Conservation (phyloP, 2,888 invertebrate genomes). For the Laspeyria flexula region DNA sequence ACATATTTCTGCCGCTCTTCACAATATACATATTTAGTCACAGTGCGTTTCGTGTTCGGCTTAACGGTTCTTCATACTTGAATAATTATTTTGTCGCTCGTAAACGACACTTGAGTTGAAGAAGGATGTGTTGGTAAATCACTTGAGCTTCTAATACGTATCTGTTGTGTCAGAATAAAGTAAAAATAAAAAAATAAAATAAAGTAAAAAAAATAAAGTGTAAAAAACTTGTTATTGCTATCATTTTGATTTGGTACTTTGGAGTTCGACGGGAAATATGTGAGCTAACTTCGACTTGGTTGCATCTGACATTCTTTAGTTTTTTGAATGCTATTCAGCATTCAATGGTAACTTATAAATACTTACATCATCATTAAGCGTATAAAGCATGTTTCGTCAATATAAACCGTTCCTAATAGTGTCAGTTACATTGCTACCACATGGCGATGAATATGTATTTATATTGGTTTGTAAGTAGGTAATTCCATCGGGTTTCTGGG, state of each 20-base stretch:
- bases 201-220: too few relatives aligned
- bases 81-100: constrained; percentile 29
- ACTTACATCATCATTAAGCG: too few relatives aligned
- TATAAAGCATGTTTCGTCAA: too few relatives aligned
- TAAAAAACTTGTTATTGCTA: too few relatives aligned
- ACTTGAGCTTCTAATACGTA: constrained; percentile 6
- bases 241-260: too few relatives aligned
- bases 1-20: constrained; percentile 51
- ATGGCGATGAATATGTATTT: constrained; percentile 63
- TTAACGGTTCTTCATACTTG: constrained; percentile 31
- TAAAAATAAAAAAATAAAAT: too few relatives aligned
- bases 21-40: constrained; percentile 42
- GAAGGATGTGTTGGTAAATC: constrained; percentile 8
- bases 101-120: constrained; percentile 6
- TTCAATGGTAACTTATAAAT: too few relatives aligned
- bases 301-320: too few relatives aligned
- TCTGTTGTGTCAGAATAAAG: too few relatives aligned
- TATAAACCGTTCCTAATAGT: constrained; percentile 18
- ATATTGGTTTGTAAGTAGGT: constrained; percentile 57
- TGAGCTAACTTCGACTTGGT: too few relatives aligned
- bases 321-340: too few relatives aligned
- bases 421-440: constrained; percentile 50
- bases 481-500: constrained; percentile 61
- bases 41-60: constrained; percentile 25
- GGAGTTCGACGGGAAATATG: too few relatives aligned